Conservation (phyloP, 35 echinoderm and acorn worm species). For the Lytechinus pictus region DNA sequence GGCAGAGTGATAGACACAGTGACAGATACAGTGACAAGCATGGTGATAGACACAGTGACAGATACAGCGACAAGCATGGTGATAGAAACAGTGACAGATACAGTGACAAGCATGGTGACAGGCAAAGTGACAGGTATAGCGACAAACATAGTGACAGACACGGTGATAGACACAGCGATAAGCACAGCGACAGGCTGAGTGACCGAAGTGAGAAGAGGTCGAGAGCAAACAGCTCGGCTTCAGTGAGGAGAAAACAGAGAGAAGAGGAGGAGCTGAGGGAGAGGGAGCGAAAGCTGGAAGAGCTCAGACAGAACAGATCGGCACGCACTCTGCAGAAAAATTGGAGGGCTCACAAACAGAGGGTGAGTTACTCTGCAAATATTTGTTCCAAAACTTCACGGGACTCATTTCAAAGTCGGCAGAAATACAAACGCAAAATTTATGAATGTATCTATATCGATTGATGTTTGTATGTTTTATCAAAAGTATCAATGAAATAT, state of each 20-base stretch:
- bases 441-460: too few species aligned
- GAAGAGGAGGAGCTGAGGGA: constrained; percentile 83
- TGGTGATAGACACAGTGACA: constrained; percentile 11
- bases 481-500: too few species aligned
- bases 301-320: constrained; percentile 78
- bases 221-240: neutral
- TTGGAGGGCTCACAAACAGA: constrained; percentile 84
- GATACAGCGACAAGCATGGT: constrained; percentile 27
- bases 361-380: constrained; percentile 53
- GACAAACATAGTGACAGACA: constrained; percentile 46
- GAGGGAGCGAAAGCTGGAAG: constrained; percentile 78
- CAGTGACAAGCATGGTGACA: constrained; percentile 32
- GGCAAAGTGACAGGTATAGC: constrained; percentile 36
- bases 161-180: constrained; percentile 29
- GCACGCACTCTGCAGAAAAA: constrained; percentile 92
- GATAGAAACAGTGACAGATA: constrained; percentile 54
- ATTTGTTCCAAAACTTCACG: neutral
- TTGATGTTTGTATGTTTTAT: too few species aligned
- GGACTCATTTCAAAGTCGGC: neutral
- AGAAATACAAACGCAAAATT: neutral
- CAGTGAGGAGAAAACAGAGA: constrained; percentile 43
- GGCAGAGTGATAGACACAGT: constrained; percentile 20
- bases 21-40: constrained; percentile 14
- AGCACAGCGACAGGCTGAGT: constrained; percentile 16
- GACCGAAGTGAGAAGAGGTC: constrained; percentile 47